Base-by-base conservation (phyloP, 2,797 vertebrate species). In the Manis javanica region DNA sequence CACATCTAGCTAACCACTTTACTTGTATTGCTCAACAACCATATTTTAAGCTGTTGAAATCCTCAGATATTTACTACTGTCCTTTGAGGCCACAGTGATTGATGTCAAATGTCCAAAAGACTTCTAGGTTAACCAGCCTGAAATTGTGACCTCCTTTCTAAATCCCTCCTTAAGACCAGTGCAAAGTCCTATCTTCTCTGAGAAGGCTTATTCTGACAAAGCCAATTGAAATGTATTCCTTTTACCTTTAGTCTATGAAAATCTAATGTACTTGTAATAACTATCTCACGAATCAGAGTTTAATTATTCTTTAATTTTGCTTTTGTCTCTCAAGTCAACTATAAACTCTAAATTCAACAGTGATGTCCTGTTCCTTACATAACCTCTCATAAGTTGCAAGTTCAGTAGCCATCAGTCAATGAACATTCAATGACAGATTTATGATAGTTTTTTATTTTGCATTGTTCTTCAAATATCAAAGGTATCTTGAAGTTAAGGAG, bases 11-110 rank as follows among this genome's bases (percentile, higher is more conserved):
- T 96, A 95, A 81, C 68, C 91, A 81, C 53, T 85, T 77, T 78
- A 29, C 21, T 83, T 79, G 3, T 78, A 19, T 92, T 96, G 31
- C 95, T 16, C 53, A 95, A 84, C 15, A 49, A 34, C 6, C 64
- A 46, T 42, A 37, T 53, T 92, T 63, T 63, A 84, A 91, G 8
- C 46, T 95, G 10, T 53, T 79, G 88, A 90, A 95, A 95, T 79
- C 72, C 31, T 51, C 21, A 75, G 12, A 16, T 81, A 15, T n/a
- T 3, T 61, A 15, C 31, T 81, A n/a, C n/a, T 91, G 12, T 37
- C 21, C n/a, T 75, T 84, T 83, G 64, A 51, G 39, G 69, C 34
- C n/a, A 39, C 29, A 64, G 15, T 85, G 53, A 83, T 71, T 85
- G 53, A 83, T 71, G 61, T 87, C 57, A 92, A 89, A 93, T 12